Evolutionary conservation across 2,888 invertebrate species (phyloP).

Genomic region (Tipula helvola): DNA sequence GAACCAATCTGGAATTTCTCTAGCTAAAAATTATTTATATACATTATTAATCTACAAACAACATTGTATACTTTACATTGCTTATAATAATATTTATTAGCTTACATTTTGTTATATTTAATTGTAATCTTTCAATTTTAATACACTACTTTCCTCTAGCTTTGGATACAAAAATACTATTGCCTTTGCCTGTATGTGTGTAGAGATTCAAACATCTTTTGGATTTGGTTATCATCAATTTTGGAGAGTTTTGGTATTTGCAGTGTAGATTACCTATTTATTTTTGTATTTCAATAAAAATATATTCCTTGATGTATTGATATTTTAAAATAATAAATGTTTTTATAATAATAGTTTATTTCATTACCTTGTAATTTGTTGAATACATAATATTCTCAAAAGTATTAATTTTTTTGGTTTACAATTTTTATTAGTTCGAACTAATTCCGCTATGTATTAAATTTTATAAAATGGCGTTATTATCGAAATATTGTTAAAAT

Average conservation of each 20-base stretch:
- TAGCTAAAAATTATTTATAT: not conserved
- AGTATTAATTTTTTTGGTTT: not conserved
- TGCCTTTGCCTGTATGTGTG: not conserved
- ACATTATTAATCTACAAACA: not conserved
- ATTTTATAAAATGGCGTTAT: not conserved
- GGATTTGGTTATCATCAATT: not conserved
- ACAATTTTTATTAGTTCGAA: not conserved
- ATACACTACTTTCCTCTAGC: not conserved
- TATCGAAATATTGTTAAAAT: not conserved
- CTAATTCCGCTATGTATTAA: not conserved
- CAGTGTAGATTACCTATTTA: not conserved
- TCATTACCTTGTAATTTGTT: not conserved
- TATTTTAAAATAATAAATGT: not conserved
- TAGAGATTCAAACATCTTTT: not conserved
- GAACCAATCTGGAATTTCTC: not conserved
- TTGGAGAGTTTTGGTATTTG: not conserved
- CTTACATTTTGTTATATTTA: not conserved
- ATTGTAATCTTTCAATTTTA: not conserved
- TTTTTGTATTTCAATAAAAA: not conserved
- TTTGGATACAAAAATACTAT: not conserved
- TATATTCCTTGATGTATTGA: too few relatives aligned
- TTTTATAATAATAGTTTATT: not conserved
- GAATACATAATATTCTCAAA: not conserved
- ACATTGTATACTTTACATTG: not conserved
- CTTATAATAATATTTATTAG: not conserved